Percentiles rank a stretch among this genome's conserved stretches.
These are phyloP conservation scores for Bibio marci DNA, from an alignment of 2,888 invertebrate species.

Conservation along the genomic window DNA sequence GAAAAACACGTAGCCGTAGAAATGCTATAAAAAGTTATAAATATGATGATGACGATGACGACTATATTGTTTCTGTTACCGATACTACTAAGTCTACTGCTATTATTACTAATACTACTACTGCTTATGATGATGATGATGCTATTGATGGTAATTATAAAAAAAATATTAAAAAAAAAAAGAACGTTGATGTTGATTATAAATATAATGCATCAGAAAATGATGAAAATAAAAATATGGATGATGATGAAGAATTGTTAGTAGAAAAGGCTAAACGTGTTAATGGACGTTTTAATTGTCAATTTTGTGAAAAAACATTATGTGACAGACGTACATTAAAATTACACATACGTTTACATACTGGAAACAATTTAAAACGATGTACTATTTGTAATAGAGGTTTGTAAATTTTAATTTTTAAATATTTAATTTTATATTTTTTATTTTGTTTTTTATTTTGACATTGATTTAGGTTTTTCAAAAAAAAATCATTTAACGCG, in stretches of 20 bases:
- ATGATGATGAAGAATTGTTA: background rate
- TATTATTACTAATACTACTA: background rate
- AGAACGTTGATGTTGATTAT: background rate
- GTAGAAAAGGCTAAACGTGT: background rate
- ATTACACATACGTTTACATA: conserved; percentile 9
- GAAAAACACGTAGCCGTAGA: background rate
- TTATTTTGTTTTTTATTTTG: background rate
- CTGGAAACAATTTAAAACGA: conserved; percentile 9
- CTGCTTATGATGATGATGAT: conserved; percentile 1
- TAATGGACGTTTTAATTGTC: conserved; percentile 6
- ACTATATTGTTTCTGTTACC: too few species aligned
- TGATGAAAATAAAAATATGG: conserved; percentile 4
- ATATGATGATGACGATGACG: too few species aligned
- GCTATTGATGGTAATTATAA: background rate
- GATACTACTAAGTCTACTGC: too few species aligned
- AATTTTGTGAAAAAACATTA: conserved; percentile 9
- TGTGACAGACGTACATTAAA: conserved; percentile 8
- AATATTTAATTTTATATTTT: background rate
- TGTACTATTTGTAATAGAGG: conserved; percentile 8
- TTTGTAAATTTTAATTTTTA: conserved; percentile 4
- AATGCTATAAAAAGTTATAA: too few species aligned
- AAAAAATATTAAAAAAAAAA: background rate
- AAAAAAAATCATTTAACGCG: conserved; percentile 9
- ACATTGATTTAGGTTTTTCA: conserved; percentile 4
- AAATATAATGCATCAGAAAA: background rate